Percentiles rank a stretch among this genome's conserved stretches.
Conservation (phyloP, 2,888 invertebrate genomes). For the Trissoscelio sp. region DNA sequence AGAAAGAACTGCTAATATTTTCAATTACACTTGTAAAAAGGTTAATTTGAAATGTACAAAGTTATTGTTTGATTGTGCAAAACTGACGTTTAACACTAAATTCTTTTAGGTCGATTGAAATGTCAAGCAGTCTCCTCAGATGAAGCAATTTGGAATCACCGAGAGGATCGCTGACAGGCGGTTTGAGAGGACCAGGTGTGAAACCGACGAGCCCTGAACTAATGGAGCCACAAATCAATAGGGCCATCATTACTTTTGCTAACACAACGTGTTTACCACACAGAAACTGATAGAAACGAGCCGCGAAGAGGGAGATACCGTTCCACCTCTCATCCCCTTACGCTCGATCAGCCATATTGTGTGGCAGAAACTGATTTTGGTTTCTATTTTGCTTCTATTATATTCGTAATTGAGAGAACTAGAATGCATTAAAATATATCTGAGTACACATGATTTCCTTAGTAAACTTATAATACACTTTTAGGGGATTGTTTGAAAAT, state of each 20-base stretch:
- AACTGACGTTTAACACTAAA: not conserved
- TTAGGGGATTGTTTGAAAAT: too few species aligned
- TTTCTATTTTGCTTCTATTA: slow-evolving; percentile 69
- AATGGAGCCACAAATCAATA: slow-evolving; percentile 83
- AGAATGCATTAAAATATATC: too few species aligned
- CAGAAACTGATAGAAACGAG: slow-evolving; percentile 73
- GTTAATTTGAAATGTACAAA: too few species aligned
- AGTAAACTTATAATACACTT: too few species aligned
- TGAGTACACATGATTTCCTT: too few species aligned
- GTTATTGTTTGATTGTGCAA: too few species aligned
- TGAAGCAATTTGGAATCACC: slow-evolving; percentile 80
- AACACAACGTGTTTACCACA: slow-evolving; percentile 82
- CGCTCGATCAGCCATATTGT: slow-evolving; percentile 79
- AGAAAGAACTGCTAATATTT: too few species aligned
- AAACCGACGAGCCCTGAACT: slow-evolving; percentile 79
- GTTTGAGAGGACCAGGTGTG: slow-evolving; percentile 71
- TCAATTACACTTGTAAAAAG: too few species aligned
- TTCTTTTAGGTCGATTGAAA: slow-evolving; percentile 47
- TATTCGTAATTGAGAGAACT: too few species aligned
- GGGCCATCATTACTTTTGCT: slow-evolving; percentile 80
- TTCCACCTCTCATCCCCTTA: slow-evolving; percentile 79
- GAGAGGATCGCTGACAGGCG: slow-evolving; percentile 73
- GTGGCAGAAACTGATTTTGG: slow-evolving; percentile 75
- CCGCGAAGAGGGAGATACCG: slow-evolving; percentile 72
- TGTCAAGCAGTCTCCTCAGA: slow-evolving; percentile 47